Percentiles rank a stretch among this genome's conserved stretches.
phyloP scores from a whole-genome alignment of 2,888 invertebrate species.

The Thymelicus lineola region DNA sequence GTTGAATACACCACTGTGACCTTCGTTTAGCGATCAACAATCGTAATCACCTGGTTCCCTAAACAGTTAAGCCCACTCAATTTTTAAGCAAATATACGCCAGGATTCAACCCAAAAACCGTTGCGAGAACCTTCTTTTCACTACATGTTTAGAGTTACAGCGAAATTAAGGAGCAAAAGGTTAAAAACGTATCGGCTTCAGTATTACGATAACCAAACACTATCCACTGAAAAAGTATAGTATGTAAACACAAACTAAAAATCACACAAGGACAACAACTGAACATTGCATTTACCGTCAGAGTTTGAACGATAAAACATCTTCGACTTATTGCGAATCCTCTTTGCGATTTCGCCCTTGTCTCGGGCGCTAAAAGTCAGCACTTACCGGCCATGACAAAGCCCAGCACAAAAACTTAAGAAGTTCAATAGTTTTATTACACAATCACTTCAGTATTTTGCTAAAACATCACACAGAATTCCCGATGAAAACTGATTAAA shows the following conservation, averaged over 20 bases:
- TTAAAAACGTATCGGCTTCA: slow-evolving; percentile 73
- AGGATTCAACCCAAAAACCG: slow-evolving; percentile 54
- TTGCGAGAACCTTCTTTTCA: slow-evolving; percentile 65
- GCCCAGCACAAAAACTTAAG: slow-evolving; percentile 84
- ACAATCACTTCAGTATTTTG: slow-evolving; percentile 81
- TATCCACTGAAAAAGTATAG: slow-evolving; percentile 71
- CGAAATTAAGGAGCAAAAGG: slow-evolving; percentile 68
- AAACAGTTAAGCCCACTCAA: slow-evolving; percentile 59
- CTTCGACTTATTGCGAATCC: slow-evolving; percentile 84
- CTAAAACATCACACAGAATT: slow-evolving; percentile 85
- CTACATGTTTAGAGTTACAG: slow-evolving; percentile 61
- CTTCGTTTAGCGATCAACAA: slow-evolving; percentile 62
- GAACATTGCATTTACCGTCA: slow-evolving; percentile 85
- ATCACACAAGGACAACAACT: slow-evolving; percentile 77
- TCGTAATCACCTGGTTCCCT: slow-evolving; percentile 68
- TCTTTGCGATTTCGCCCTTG: slow-evolving; percentile 85
- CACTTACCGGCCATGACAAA: slow-evolving; percentile 94
- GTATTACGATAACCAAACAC: slow-evolving; percentile 73
- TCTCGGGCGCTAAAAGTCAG: slow-evolving; percentile 85
- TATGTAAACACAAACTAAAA: slow-evolving; percentile 79
- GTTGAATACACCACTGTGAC: slow-evolving; percentile 57
- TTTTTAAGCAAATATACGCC: slow-evolving; percentile 46
- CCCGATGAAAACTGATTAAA: slow-evolving; percentile 86
- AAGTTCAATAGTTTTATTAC: slow-evolving; percentile 82
- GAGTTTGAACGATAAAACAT: slow-evolving; percentile 86